Conservation (phyloP, 92 coral and sea anemone genomes). For the Diadumene lineata region DNA sequence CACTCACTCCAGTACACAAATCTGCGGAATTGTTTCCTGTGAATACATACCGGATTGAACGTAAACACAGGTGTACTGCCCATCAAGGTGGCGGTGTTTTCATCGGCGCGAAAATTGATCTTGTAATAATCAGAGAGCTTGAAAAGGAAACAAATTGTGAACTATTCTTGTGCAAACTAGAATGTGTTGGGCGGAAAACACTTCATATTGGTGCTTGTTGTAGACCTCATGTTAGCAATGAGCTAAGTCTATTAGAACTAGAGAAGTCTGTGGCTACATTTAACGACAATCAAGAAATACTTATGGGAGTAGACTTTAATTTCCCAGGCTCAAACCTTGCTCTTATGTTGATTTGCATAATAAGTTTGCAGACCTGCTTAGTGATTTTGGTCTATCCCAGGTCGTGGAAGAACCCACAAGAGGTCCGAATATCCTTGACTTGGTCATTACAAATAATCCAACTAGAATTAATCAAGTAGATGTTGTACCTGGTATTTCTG, state of each 20-base stretch:
- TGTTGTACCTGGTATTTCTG: slow-evolving; percentile 53
- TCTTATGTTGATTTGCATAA: slow-evolving; percentile 35
- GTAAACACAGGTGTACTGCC: too few relatives aligned
- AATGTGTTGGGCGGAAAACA: slow-evolving; percentile 44
- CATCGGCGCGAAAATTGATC: too few relatives aligned
- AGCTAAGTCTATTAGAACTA: slow-evolving; percentile 35
- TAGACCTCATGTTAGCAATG: slow-evolving; percentile 55
- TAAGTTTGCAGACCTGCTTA: slow-evolving; percentile 63
- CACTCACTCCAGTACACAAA: too few relatives aligned
- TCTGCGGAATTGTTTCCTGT: too few relatives aligned
- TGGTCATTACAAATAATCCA: slow-evolving; percentile 50
- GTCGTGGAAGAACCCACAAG: slow-evolving; percentile 67
- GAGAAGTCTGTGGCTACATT: slow-evolving; percentile 46
- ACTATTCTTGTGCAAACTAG: slow-evolving; percentile 46
- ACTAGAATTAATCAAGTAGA: slow-evolving; percentile 18
- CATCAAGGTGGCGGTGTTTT: too few relatives aligned
- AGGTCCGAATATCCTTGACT: slow-evolving; percentile 46
- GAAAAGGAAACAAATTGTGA: slow-evolving; percentile 64
- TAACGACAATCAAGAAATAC: slow-evolving; percentile 34
- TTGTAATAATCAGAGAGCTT: too few relatives aligned
- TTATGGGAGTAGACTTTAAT: slow-evolving; percentile 62
- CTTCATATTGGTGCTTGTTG: slow-evolving; percentile 61
- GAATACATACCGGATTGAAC: too few relatives aligned
- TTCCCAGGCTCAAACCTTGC: slow-evolving; percentile 57
- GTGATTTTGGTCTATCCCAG: slow-evolving; percentile 47